These are phyloP conservation scores for Ophonus ardosiacus DNA, from an alignment of 2,888 invertebrate species.

Conservation along the genomic window DNA sequence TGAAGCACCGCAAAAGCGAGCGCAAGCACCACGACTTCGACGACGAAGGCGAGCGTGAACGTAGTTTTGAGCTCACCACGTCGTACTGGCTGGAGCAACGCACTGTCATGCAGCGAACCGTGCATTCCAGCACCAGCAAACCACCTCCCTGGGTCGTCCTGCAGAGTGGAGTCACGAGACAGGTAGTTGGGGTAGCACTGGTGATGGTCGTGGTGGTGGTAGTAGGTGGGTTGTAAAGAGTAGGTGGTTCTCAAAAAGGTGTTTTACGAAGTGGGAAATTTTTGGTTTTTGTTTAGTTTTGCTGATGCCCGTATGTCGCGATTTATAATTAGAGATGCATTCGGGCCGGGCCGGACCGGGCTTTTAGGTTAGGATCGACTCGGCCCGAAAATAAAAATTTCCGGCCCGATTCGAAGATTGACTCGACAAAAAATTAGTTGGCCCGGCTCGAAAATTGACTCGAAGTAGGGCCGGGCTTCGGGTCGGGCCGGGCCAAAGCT, in stretches of 20 bases:
- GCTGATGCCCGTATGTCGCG: neutral
- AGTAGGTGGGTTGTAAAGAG: constrained; percentile 62
- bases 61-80: constrained; percentile 70
- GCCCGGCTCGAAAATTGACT: too few species aligned
- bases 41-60: constrained; percentile 70
- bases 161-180: constrained; percentile 67
- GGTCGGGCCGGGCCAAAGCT: too few species aligned
- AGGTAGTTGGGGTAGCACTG: constrained; percentile 22
- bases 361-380: too few species aligned
- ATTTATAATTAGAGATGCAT: too few species aligned
- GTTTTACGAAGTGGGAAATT: neutral
- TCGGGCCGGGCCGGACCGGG: too few species aligned
- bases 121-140: constrained; percentile 71
- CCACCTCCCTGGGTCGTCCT: constrained; percentile 72
- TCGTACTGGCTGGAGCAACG: constrained; percentile 71
- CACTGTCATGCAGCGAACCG: constrained; percentile 69
- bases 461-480: too few species aligned
- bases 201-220: constrained; percentile 64
- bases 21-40: constrained; percentile 64
- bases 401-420: too few species aligned
- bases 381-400: too few species aligned
- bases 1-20: constrained; percentile 70
- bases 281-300: neutral
- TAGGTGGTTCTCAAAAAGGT: neutral
- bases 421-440: too few species aligned